phyloP scores from a whole-genome alignment of 2,797 vertebrate species.

The Pterois miles region DNA sequence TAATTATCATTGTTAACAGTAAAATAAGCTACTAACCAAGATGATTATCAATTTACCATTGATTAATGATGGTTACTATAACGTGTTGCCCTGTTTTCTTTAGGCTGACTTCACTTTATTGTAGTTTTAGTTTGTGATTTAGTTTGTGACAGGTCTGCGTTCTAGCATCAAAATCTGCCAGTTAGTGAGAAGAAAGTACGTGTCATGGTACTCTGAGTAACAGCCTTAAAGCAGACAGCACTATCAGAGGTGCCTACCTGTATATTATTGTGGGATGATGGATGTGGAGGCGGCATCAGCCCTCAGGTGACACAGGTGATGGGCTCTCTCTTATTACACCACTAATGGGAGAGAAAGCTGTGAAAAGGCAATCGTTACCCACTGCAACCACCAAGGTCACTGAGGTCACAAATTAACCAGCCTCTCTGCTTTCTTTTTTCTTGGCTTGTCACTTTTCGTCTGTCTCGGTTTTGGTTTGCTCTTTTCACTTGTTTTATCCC shows the following conservation, averaged over 20 bases:
- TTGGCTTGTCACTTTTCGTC: background rate
- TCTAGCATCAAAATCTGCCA: background rate
- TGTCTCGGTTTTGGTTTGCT: background rate
- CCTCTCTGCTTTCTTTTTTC: background rate
- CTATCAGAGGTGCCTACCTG: conserved; percentile 19
- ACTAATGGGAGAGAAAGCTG: conserved; percentile 43
- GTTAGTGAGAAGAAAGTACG: background rate
- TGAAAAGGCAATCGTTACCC: conserved; percentile 28
- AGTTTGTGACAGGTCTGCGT: background rate
- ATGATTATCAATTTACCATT: too few relatives aligned
- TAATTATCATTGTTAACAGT: too few relatives aligned
- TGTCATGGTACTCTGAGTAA: background rate
- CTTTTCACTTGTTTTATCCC: background rate
- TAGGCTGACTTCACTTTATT: too few relatives aligned
- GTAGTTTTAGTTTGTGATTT: background rate
- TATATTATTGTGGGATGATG: conserved; percentile 46
- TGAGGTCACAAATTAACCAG: conserved; percentile 18
- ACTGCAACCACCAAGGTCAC: conserved; percentile 24
- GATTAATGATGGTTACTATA: too few relatives aligned
- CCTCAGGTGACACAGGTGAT: conserved; percentile 46
- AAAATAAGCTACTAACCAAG: too few relatives aligned
- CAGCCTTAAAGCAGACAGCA: conserved; percentile 1
- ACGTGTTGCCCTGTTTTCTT: too few relatives aligned
- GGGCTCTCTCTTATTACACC: conserved; percentile 24
- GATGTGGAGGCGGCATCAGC: conserved; percentile 38